These are phyloP conservation scores for Rallus crepitans DNA, from an alignment of 2,797 vertebrate genomes.

Conservation along the genomic window DNA sequence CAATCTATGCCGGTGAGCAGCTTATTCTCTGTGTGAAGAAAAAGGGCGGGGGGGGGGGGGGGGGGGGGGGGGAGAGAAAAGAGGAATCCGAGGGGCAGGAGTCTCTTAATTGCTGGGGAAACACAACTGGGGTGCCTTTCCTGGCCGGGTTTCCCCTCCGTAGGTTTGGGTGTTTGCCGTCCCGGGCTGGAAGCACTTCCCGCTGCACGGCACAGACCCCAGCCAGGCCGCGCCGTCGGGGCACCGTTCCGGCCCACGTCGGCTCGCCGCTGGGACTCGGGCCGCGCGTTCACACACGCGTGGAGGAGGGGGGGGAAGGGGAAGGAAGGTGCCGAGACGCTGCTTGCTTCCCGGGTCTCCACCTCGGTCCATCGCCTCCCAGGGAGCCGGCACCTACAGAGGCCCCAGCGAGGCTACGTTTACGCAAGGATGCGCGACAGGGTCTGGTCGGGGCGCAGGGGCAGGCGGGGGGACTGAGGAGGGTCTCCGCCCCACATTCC, in stretches of 20 bases:
- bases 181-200: neutral
- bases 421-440: neutral
- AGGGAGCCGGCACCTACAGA: neutral
- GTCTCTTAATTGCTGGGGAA: neutral
- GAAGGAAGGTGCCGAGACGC: neutral
- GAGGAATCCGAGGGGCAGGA: neutral
- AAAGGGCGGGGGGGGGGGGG: neutral
- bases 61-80: accelerated
- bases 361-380: neutral
- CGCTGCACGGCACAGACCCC: accelerated
- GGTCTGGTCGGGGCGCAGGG: neutral
- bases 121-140: neutral
- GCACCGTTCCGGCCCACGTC: accelerated
- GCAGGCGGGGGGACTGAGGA: neutral
- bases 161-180: neutral
- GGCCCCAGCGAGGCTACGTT: neutral
- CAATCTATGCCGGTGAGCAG: neutral
- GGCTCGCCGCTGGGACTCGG: no score
- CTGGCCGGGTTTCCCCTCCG: neutral
- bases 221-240: accelerated
- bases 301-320: neutral
- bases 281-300: accelerated
- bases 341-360: no score
- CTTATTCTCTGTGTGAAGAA: slow-evolving; percentile 17
- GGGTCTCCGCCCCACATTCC: neutral